Conservation (phyloP, 2,113 vertebrate genomes). For the Calyptommatus sinebrachiatus region DNA sequence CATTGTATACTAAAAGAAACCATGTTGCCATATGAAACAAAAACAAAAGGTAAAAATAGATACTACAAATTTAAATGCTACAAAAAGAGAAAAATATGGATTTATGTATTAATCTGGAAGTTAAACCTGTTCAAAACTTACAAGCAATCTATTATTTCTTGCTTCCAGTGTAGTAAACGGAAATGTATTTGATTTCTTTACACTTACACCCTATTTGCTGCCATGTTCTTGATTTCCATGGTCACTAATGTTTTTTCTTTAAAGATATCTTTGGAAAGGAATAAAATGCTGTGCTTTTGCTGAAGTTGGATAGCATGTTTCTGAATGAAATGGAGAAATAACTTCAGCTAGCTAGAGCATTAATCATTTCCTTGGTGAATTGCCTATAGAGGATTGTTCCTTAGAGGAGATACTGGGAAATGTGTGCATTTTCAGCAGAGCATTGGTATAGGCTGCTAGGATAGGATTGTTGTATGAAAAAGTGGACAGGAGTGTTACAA, state of each 20-base stretch:
- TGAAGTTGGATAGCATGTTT: not conserved
- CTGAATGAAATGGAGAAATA: not conserved
- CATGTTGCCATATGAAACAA: too few species aligned
- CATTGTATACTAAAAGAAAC: too few species aligned
- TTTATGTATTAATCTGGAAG: not conserved
- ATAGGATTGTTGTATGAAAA: not conserved
- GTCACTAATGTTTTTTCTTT: not conserved
- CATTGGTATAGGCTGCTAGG: not conserved
- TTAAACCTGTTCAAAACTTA: not conserved
- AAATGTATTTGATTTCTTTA: too few species aligned
- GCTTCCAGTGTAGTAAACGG: not conserved
- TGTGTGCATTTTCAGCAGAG: not conserved
- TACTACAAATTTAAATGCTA: not conserved
- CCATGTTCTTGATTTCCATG: too few species aligned
- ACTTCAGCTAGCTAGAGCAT: too few species aligned
- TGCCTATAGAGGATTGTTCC: not conserved
- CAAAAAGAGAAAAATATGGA: not conserved
- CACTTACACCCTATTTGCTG: too few species aligned
- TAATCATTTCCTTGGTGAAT: too few species aligned
- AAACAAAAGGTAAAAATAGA: too few species aligned
- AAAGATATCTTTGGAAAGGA: not conserved
- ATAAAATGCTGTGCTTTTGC: not conserved
- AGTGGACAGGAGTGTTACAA: not conserved
- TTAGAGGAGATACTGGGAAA: not conserved
- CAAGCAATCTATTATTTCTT: not conserved